Conservation (phyloP, 2,888 invertebrate species). For the Tachina fera region DNA sequence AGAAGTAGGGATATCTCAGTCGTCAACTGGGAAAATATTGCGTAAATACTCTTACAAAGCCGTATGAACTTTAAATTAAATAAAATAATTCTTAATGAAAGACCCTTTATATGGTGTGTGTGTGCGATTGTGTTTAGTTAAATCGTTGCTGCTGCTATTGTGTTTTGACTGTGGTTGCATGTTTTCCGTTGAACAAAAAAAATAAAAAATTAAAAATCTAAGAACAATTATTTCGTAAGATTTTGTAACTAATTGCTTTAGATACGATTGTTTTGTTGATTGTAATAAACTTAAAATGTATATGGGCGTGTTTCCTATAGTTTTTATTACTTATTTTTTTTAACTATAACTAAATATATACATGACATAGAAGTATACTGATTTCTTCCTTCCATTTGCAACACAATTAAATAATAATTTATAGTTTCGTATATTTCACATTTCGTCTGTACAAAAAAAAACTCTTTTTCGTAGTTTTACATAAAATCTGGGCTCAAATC, state of each 20-base stretch:
- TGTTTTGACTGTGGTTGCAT: conserved; percentile 46
- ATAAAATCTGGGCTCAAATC: no score
- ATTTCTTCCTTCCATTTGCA: conserved; percentile 6
- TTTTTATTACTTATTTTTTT: background rate
- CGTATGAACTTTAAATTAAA: no score
- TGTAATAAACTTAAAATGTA: conserved; percentile 52
- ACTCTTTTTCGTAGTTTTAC: no score
- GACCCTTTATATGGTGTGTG: background rate
- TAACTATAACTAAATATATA: background rate
- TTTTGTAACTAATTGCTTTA: conserved; percentile 68
- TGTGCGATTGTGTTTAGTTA: conserved; percentile 6
- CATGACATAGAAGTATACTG: background rate
- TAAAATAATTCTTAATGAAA: no score
- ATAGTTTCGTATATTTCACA: no score
- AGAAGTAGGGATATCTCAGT: no score
- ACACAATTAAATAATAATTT: background rate
- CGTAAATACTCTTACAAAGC: no score
- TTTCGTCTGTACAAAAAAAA: no score
- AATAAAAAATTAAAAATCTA: conserved; percentile 18
- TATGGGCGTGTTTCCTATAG: conserved; percentile 60
- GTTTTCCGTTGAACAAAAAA: conserved; percentile 13
- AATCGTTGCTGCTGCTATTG: conserved; percentile 20
- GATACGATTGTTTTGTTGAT: conserved; percentile 64
- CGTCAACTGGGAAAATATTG: no score
- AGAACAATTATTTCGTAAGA: conserved; percentile 65